These are phyloP conservation scores for Hippocampus guttulatus DNA, from an alignment of 2,113 vertebrate genomes.

Conservation along the genomic window DNA sequence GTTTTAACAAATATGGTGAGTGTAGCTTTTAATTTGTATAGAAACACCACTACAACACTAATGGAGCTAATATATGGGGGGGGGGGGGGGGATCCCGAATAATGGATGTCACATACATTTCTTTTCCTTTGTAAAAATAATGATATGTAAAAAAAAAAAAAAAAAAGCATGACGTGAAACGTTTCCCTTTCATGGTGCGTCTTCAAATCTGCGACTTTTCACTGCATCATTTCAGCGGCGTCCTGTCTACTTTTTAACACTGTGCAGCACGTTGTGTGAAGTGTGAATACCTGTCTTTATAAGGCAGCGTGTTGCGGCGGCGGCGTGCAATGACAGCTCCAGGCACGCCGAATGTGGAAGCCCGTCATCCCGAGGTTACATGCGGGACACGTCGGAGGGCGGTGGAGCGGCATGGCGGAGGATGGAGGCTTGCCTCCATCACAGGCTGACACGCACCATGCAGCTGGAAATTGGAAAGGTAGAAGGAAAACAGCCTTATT, in stretches of 20 bases:
- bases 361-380: slow-evolving; percentile 43
- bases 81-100: background rate
- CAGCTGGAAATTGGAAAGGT: slow-evolving; percentile 11
- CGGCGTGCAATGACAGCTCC: slow-evolving; percentile 40
- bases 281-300: slow-evolving; percentile 75
- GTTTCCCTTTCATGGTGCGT: slow-evolving; percentile 26
- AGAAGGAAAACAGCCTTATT: background rate
- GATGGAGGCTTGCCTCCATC: slow-evolving; percentile 14
- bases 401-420: slow-evolving; percentile 18
- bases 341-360: slow-evolving; percentile 36
- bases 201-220: slow-evolving; percentile 54
- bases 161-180: background rate
- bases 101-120: background rate
- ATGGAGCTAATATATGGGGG: too few species aligned
- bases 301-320: slow-evolving; percentile 60
- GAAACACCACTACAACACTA: background rate
- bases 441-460: slow-evolving; percentile 5
- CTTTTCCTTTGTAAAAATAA: background rate
- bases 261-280: slow-evolving; percentile 61
- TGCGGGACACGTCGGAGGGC: slow-evolving; percentile 43
- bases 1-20: too few species aligned
- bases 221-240: slow-evolving; percentile 49
- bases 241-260: slow-evolving; percentile 62
- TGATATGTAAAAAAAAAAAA: background rate
- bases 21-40: too few species aligned